Evolutionary conservation across 37 sponge, comb jelly and placozoan genomes (phyloP), one percentile per base, ranked within the genome.

Genomic region (Oscarella lobularis): DNA sequence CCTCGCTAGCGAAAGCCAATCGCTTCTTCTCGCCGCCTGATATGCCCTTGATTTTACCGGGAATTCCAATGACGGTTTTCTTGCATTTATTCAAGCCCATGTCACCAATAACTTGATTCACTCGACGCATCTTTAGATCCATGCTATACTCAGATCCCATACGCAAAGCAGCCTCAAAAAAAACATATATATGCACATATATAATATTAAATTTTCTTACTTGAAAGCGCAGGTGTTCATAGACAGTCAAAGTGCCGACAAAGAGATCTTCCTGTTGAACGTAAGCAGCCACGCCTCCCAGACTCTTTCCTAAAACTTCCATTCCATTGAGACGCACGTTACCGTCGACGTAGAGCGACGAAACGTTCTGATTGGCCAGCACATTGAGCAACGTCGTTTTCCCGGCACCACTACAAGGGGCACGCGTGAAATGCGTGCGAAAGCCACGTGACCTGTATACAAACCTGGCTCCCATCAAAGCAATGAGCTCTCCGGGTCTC

Each of bases 221-320:
- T 31, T 84, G 76, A 36, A 84, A 84, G 31, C 6, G 36, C 76
- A 84, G 37, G 67, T 82, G 81, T 66, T 84, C 85, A 1, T 33
- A 3, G 32, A 84, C 85, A 6, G 80, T 84, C 31, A 84, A 72
- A 31, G 85, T 84, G 2, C 80, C 85, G 1, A 84, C 33, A 39
- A 82, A 83, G 2, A 82, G 66, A 38, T 84, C 85, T 82, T 84
- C 80, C 37, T 84, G 85, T 40, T 84, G 80, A 3, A 84, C 85
- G 60, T 84, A 84, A 3, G 85, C 85, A n/a, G 84, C 80, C 4
- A 80, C 3, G 29, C 29, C n/a, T 14, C 31, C 31, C 33, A 68
- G n/a, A n/a, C 29, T 14, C 5, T 68, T 4, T 5, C n/a, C n/a
- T 48, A 20, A 27, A 14, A 68, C 29, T 5, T n/a, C 4, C 71